phyloP scores from a whole-genome alignment of 2,888 invertebrate species.

The Panopea generosa region DNA sequence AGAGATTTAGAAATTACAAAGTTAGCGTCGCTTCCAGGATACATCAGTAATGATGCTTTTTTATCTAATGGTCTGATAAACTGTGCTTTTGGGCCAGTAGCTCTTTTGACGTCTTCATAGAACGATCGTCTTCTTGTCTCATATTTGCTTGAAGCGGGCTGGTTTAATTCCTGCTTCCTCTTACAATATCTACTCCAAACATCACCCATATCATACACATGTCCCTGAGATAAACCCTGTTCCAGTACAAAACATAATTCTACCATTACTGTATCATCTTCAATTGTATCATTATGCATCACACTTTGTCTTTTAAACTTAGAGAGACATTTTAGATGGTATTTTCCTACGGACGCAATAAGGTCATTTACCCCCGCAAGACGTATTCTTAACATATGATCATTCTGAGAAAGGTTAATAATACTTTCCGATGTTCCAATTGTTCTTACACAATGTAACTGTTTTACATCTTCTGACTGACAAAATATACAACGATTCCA shows the following conservation, averaged over 20 bases:
- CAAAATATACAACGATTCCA: constrained; percentile 24
- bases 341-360: constrained; percentile 10
- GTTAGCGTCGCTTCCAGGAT: constrained; percentile 11
- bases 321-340: constrained; percentile 11
- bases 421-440: constrained; percentile 6
- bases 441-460: not conserved
- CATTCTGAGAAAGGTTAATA: not conserved
- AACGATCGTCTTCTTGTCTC: constrained; percentile 9
- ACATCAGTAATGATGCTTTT: constrained; percentile 14
- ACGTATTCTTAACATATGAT: constrained; percentile 13
- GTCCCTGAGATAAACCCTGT: constrained; percentile 18
- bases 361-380: constrained; percentile 21
- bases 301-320: constrained; percentile 11
- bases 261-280: constrained; percentile 8
- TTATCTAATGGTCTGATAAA: constrained; percentile 15
- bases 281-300: not conserved
- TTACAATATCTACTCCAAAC: constrained; percentile 9
- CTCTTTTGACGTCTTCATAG: constrained; percentile 11
- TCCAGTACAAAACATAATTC: constrained; percentile 4
- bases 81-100: constrained; percentile 5
- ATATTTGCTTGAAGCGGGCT: constrained; percentile 4
- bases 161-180: constrained; percentile 2
- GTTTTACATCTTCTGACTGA: constrained; percentile 2
- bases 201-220: constrained; percentile 24
- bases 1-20: constrained; percentile 11